Evolutionary conservation across 2,888 invertebrate species (phyloP), one percentile per base, ranked within the genome.

Genomic region (Dynastes hyllus): DNA sequence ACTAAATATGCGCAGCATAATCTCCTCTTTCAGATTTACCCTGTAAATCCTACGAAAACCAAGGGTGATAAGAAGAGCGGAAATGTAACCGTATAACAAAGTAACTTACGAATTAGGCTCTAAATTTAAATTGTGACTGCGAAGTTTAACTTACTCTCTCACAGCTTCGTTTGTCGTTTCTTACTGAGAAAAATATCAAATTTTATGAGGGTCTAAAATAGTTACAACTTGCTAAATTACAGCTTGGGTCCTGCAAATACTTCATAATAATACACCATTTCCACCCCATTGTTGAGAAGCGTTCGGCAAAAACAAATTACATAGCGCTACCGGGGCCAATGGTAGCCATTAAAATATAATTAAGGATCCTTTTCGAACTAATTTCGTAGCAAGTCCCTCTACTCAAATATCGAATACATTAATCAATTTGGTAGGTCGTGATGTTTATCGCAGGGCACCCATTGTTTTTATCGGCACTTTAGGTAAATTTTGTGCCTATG

Each of bases 281-380:
- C 55, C 16, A n/a, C 55, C 32, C 71, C n/a, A 71, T 71, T 53
- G 55, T 71, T 67, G 67, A 67, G 22, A 45, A 27, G 67, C 27
- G 55, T 53, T 71, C 55, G 55, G n/a, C 71, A 53, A 71, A 71
- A 71, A 71, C 71, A 55, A 71, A 53, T 71, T 71, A 71, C 37
- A 29, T n/a, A 37, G 29, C 11, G 51, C 50, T 22, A 51, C 50
- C 9, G 55, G 71, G 55, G 27, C 55, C 37, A 16, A 16, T 51
- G 69, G 69, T 69, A 69, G 51, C 51, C 69, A 32, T 71, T 53
- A 55, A 71, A 71, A 71, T 71, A 29, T 55, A 71, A 71, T 71
- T 53, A 55, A 37, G 71, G 32, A 55, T 55, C 55, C 71, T 71
- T 71, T 45, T 32, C 13, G 29, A 71, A 55, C 71, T 55, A 71